Percentiles rank a stretch among this genome's conserved stretches.
Evolutionary conservation across 1,140 invertebrate genomes (phyloP).

Genomic region (Campodea augens): DNA sequence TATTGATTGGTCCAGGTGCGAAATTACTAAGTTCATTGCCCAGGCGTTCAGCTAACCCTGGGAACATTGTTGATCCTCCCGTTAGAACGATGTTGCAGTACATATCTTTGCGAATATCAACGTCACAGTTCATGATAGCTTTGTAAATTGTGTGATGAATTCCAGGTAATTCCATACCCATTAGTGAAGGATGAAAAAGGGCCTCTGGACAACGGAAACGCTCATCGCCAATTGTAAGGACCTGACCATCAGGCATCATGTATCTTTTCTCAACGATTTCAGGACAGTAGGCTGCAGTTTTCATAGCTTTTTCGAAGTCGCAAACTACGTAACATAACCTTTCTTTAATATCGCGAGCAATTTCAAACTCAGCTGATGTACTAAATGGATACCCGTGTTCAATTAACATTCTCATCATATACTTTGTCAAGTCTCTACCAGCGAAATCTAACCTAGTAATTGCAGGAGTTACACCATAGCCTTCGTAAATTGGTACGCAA

Average conservation of each 20-base stretch:
- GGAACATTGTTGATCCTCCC: conserved; percentile 51
- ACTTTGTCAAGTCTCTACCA: conserved; percentile 86
- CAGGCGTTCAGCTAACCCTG: conserved; percentile 51
- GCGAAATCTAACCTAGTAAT: conserved; percentile 79
- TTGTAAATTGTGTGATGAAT: conserved; percentile 71
- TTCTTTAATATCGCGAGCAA: conserved; percentile 88
- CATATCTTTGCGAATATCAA: conserved; percentile 41
- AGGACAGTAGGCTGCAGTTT: conserved; percentile 72
- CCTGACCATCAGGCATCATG: conserved; percentile 80
- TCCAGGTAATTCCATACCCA: conserved; percentile 65
- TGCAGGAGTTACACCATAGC: conserved; percentile 50
- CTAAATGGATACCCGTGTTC: conserved; percentile 93
- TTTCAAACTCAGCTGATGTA: conserved; percentile 88
- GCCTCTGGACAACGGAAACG: conserved; percentile 60
- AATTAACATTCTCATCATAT: conserved; percentile 89
- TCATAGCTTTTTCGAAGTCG: conserved; percentile 89
- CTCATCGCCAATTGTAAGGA: conserved; percentile 80
- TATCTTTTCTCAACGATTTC: conserved; percentile 76
- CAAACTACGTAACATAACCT: conserved; percentile 79
- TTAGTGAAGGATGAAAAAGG: conserved; percentile 82
- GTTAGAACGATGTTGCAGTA: conserved; percentile 59
- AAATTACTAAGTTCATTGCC: conserved; percentile 55
- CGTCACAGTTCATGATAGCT: conserved; percentile 56
- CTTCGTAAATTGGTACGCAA: conserved; percentile 87
- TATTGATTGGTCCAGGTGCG: conserved; percentile 53